Evolutionary conservation across 2,888 invertebrate species (phyloP).

Genomic region (Macropis europaea): DNA sequence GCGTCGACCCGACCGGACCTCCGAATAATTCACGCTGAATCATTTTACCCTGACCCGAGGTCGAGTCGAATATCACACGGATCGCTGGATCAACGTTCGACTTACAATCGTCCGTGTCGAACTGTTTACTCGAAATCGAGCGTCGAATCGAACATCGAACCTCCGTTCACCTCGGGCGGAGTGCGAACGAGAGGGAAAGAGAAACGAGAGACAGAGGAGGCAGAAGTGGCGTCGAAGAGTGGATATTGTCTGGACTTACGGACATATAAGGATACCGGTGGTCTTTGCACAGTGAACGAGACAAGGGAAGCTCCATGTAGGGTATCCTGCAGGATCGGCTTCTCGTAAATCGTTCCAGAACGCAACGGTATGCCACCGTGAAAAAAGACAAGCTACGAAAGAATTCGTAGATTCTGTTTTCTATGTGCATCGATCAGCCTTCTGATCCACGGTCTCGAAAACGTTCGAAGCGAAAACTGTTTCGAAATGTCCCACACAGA

Average conservation of each 20-base stretch:
- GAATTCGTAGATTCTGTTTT: conserved; percentile 18
- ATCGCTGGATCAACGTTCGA: not conserved
- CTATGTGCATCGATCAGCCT: not conserved
- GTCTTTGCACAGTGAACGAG: conserved; percentile 60
- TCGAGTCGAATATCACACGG: not conserved
- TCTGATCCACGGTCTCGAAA: not conserved
- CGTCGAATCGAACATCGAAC: conserved; percentile 15
- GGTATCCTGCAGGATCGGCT: conserved; percentile 56
- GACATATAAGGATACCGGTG: conserved; percentile 72
- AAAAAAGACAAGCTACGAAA: conserved; percentile 22
- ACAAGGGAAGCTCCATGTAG: conserved; percentile 61
- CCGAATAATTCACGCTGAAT: not conserved
- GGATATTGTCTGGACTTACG: conserved; percentile 69
- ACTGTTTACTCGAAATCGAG: conserved; percentile 14
- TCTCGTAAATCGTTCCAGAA: conserved; percentile 59
- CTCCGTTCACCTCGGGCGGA: conserved; percentile 4
- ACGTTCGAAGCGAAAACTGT: not conserved
- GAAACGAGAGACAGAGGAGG: conserved; percentile 34
- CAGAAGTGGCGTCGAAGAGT: conserved; percentile 47
- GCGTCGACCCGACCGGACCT: too few species aligned
- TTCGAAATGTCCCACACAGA: too few species aligned
- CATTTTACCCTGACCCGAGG: too few species aligned
- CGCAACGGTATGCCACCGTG: conserved; percentile 46
- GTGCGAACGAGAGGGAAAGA: conserved; percentile 15
- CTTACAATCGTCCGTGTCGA: not conserved